These are phyloP conservation scores for Cotesia glomerata DNA, from an alignment of 1,140 invertebrate genomes.

Conservation along the genomic window DNA sequence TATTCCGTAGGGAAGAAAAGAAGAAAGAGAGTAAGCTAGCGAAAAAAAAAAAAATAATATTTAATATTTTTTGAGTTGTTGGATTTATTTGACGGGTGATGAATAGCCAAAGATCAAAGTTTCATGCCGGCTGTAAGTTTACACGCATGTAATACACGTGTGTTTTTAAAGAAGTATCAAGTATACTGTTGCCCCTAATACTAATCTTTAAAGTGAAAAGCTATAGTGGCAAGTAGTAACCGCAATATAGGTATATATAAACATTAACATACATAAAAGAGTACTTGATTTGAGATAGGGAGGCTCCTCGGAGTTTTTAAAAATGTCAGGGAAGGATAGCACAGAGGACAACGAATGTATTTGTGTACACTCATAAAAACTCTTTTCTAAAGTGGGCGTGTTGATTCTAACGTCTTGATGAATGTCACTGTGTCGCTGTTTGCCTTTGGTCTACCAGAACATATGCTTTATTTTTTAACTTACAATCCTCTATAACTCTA, in stretches of 20 bases:
- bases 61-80: conserved; percentile 52
- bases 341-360: background rate
- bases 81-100: conserved; percentile 44
- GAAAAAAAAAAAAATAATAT: conserved; percentile 55
- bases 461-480: no score
- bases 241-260: background rate
- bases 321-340: background rate
- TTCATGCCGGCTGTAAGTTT: conserved; percentile 56
- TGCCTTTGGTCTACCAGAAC: background rate
- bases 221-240: background rate
- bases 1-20: background rate
- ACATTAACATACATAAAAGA: background rate
- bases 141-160: conserved; percentile 63
- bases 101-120: conserved; percentile 61
- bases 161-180: conserved; percentile 37
- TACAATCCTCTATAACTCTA: no score
- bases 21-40: conserved; percentile 29
- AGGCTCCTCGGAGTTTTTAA: no score
- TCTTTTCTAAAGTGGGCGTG: background rate
- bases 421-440: conserved; percentile 14
- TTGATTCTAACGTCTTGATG: conserved; percentile 1
- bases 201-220: conserved; percentile 16
- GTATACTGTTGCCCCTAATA: conserved; percentile 4
- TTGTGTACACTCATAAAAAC: conserved; percentile 1
- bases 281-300: no score